A percentile compares a stretch with the other conserved stretches of the same genome.
phyloP scores from a whole-genome alignment of 2,797 vertebrate species.

The Sebastes elongatus region DNA sequence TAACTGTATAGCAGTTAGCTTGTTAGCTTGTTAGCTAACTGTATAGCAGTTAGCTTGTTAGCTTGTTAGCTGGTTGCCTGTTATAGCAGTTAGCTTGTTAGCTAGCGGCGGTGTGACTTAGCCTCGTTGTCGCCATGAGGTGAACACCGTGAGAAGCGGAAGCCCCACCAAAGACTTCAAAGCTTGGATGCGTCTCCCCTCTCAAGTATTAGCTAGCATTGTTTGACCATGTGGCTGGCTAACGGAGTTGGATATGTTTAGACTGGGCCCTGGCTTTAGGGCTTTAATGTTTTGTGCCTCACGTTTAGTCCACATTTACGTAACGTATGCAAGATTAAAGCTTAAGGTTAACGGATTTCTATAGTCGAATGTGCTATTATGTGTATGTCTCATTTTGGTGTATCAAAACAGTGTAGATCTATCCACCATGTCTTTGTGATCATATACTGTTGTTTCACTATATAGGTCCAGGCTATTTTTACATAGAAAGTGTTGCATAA shows the following conservation, averaged over 20 bases:
- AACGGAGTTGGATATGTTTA: slow-evolving; percentile 28
- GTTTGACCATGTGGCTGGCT: slow-evolving; percentile 72
- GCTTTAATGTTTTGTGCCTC: slow-evolving; percentile 46
- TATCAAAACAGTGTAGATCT: not conserved
- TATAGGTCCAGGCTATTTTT: slow-evolving; percentile 5
- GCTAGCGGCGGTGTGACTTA: slow-evolving; percentile 50
- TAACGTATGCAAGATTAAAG: slow-evolving; percentile 72
- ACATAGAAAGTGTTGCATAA: slow-evolving; percentile 25
- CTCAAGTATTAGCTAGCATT: slow-evolving; percentile 60
- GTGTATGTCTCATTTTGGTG: not conserved
- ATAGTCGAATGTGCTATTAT: not conserved
- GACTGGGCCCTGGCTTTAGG: slow-evolving; percentile 58
- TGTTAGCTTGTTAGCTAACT: not conserved
- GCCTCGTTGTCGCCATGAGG: slow-evolving; percentile 82
- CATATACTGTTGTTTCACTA: not conserved
- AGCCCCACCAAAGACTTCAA: slow-evolving; percentile 50
- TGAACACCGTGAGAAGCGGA: slow-evolving; percentile 69
- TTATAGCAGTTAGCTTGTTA: slow-evolving; percentile 28
- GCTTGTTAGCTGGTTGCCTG: too few species aligned
- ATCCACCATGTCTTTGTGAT: fast-evolving
- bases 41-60: too few species aligned
- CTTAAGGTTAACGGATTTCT: slow-evolving; percentile 39
- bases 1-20: slow-evolving; percentile 21
- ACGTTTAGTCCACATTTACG: slow-evolving; percentile 63
- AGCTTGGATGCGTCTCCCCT: slow-evolving; percentile 26